Conservation (phyloP, 1,140 invertebrate species). For the Luehdorfia chinensis region DNA sequence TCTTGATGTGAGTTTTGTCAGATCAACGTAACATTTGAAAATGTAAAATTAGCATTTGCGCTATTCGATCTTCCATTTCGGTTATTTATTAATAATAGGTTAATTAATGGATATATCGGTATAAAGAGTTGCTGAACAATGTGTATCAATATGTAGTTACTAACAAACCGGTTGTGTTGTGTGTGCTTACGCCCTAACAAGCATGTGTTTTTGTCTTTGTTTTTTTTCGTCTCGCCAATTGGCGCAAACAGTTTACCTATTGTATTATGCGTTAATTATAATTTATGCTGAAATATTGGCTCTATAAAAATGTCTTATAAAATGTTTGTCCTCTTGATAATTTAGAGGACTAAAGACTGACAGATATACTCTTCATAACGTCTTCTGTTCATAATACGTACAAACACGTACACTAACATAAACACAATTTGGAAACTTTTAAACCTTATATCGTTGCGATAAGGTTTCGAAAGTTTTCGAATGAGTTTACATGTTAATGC, state of each 20-base stretch:
- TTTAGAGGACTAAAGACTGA: constrained; percentile 55
- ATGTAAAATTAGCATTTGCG: not conserved
- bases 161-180: constrained; percentile 75
- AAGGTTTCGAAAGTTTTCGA: too few species aligned
- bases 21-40: constrained; percentile 3
- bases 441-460: too few species aligned
- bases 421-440: too few species aligned
- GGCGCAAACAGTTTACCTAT: constrained; percentile 31
- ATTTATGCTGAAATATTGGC: constrained; percentile 75
- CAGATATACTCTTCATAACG: constrained; percentile 32
- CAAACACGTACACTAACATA: too few species aligned
- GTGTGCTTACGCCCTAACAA: constrained; percentile 73
- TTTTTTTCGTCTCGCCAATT: constrained; percentile 27
- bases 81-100: constrained; percentile 66
- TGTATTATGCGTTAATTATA: constrained; percentile 48
- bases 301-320: constrained; percentile 24
- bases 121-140: constrained; percentile 64
- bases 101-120: constrained; percentile 51
- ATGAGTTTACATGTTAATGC: too few species aligned
- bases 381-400: constrained; percentile 43
- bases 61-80: constrained; percentile 54
- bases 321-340: constrained; percentile 24
- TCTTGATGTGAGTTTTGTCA: constrained; percentile 4
- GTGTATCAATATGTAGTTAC: constrained; percentile 61
- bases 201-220: constrained; percentile 71